Evolutionary conservation across 2,113 vertebrate species (phyloP), one percentile per base, ranked within the genome.

Genomic region (Taxidea taxus): DNA sequence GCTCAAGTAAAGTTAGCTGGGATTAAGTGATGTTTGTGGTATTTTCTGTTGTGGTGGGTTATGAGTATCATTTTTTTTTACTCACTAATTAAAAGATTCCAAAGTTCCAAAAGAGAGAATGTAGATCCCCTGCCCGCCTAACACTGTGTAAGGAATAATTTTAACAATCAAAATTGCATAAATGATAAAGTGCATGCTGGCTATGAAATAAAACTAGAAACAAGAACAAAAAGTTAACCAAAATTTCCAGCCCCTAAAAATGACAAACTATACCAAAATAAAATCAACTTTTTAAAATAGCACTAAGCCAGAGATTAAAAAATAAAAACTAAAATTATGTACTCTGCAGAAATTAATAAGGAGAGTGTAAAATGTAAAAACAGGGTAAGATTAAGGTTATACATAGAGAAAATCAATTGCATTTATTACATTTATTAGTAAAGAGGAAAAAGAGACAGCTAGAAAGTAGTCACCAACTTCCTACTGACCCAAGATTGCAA

Each of bases 161-260:
- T 87, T 74, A 72, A 29, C 9, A 37, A 13, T 64, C 37, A 78
- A 81, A 85, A 96, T 3, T 8, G 81, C 4, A 5, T 39, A 42
- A 56, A 14, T 62, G 15, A 31, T 44, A 83, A 90, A 90, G 90
- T 56, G 21, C 11, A n/a, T 89, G 83, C 81, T 93, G 47, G 20
- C n/a, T 11, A 51, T 77, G 51, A 97, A 90, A 93, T 25, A 70
- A 90, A 90, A 89, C 21, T 78, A 39, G 21, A 89, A 92, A 94
- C 39, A 87, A 81, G 58, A 77, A 74, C 39, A 84, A 51, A 31
- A 87, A 91, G 1, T 93, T 92, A 80, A 82, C 4, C 1, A 12
- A 51, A 87, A 90, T 51, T 91, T 89, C 10, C 23, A 82, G 23
- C 60, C 18, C 31, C 34, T 42, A 92, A 62, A 54, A 82, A 94